Percentiles rank a stretch among this genome's conserved stretches.
Conservation (phyloP, 2,888 invertebrate species). For the Lycaena phlaeas region DNA sequence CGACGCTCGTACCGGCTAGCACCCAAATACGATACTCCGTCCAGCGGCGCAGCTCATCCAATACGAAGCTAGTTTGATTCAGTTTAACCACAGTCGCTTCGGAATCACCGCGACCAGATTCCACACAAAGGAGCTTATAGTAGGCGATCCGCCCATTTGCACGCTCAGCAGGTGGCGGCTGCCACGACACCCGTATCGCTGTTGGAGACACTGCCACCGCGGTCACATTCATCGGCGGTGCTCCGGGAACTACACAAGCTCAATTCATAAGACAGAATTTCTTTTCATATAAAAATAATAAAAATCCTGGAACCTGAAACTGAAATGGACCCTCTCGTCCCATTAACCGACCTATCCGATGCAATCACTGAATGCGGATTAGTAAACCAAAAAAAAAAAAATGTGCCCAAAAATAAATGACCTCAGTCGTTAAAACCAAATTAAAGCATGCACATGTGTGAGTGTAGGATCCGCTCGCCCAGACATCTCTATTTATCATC, state of each 20-base stretch:
- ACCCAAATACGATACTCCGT: constrained; percentile 98
- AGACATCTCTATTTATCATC: constrained; percentile 54
- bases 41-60: constrained; percentile 95
- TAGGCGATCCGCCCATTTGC: constrained; percentile 94
- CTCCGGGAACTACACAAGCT: constrained; percentile 90
- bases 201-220: constrained; percentile 91
- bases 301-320: constrained; percentile 36
- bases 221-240: constrained; percentile 95
- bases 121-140: constrained; percentile 94
- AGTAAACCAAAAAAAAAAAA: constrained; percentile 34
- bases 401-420: constrained; percentile 34
- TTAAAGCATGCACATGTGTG: constrained; percentile 55
- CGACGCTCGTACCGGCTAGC: constrained; percentile 95
- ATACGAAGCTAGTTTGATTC: constrained; percentile 83
- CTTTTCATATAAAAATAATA: no score
- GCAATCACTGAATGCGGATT: constrained; percentile 72
- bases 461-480: constrained; percentile 63
- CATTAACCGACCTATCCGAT: constrained; percentile 36
- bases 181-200: constrained; percentile 92
- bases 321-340: constrained; percentile 30
- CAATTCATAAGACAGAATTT: constrained; percentile 35
- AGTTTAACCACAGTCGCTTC: constrained; percentile 87
- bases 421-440: constrained; percentile 34
- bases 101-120: constrained; percentile 87
- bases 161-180: constrained; percentile 91